These are phyloP conservation scores for Thecocarcelia acutangulata DNA, from an alignment of 2,888 invertebrate genomes.

Conservation along the genomic window DNA sequence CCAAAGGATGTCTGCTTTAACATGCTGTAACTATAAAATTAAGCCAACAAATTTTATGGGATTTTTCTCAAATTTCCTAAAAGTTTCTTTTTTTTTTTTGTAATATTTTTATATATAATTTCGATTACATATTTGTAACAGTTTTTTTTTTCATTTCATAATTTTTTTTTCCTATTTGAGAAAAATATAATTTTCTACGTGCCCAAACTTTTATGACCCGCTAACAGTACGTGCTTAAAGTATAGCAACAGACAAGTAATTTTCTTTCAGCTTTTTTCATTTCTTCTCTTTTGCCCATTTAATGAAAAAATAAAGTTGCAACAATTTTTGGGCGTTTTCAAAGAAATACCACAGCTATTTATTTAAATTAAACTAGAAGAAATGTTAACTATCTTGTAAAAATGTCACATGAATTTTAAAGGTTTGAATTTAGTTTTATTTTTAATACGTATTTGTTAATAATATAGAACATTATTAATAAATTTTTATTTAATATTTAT, in stretches of 20 bases:
- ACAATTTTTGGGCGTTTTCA: constrained; percentile 1
- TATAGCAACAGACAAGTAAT: constrained; percentile 18
- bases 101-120: constrained; percentile 20
- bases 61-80: not conserved
- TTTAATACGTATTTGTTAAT: not conserved
- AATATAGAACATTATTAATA: not conserved
- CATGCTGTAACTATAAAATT: constrained; percentile 42
- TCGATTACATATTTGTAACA: constrained; percentile 9
- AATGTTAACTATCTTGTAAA: constrained; percentile 36
- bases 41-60: constrained; percentile 65
- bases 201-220: constrained; percentile 67
- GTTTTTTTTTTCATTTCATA: constrained; percentile 51
- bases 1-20: no score
- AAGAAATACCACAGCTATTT: not conserved
- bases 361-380: not conserved
- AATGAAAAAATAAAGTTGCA: not conserved
- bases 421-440: not conserved
- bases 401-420: constrained; percentile 46
- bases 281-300: not conserved
- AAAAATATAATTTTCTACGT: constrained; percentile 68
- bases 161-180: constrained; percentile 20
- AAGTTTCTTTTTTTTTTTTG: not conserved
- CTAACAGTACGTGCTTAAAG: constrained; percentile 61
- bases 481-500: not conserved
- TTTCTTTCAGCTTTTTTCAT: not conserved